These are phyloP conservation scores for Channallabes apus DNA, from an alignment of 2,797 vertebrate species.

Conservation along the genomic window DNA sequence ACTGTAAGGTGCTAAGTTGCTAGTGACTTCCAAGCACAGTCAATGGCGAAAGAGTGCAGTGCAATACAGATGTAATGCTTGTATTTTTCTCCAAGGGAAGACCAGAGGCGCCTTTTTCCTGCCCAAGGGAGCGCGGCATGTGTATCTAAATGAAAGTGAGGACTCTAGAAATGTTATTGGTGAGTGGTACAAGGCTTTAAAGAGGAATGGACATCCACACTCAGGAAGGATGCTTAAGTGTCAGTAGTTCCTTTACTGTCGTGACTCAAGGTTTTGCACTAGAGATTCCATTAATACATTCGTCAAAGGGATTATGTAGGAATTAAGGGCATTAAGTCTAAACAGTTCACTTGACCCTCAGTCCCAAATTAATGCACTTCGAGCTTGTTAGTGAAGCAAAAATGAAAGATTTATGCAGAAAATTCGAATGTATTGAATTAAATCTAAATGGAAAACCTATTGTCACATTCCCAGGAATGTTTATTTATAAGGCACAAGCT, in stretches of 20 bases:
- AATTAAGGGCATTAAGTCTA: neutral
- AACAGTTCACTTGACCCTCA: neutral
- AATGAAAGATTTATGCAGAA: neutral
- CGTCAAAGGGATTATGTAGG: neutral
- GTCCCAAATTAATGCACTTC: neutral
- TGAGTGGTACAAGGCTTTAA: conserved; percentile 79
- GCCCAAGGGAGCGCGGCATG: conserved; percentile 88
- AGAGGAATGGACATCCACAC: conserved; percentile 74
- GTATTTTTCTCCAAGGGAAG: conserved; percentile 80
- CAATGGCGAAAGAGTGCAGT: conserved; percentile 67
- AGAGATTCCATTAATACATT: conserved; percentile 46
- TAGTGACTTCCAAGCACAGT: conserved; percentile 46
- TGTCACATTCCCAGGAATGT: conserved; percentile 55
- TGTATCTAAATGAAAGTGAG: conserved; percentile 88
- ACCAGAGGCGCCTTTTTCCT: conserved; percentile 85
- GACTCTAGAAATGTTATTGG: conserved; percentile 84
- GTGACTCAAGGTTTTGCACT: conserved; percentile 55
- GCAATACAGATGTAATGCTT: conserved; percentile 64
- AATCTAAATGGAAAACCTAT: conserved; percentile 58
- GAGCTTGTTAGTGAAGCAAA: neutral
- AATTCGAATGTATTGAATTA: conserved; percentile 13
- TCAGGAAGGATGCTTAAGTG: conserved; percentile 52
- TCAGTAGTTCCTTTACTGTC: conserved; percentile 44
- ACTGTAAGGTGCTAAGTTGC: neutral
- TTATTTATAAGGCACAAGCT: conserved; percentile 47